Base-by-base conservation (phyloP, 2,888 invertebrate species). In the Empis livida region DNA sequence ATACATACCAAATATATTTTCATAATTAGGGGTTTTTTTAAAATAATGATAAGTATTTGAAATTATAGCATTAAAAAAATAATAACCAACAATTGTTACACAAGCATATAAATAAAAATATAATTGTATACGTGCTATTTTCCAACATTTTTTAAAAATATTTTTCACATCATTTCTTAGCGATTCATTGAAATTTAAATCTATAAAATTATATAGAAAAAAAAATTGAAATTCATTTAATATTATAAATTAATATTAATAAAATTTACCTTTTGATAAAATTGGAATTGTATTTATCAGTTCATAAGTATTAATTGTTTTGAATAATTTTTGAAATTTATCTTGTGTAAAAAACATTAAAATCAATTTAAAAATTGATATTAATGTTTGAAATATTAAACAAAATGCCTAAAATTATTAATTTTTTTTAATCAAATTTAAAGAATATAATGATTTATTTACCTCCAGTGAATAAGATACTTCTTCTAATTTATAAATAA, bases 131-230 rank as follows among this genome's bases (percentile, higher is more conserved):
- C 58, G 57, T 10, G 54, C 59, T 32, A 49, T 54, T 27, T 47
- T 54, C 64, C 64, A 64, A 8, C 52, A 52, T 1, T 50, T 27
- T 14, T 56, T 51, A 49, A 64, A 55, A 30, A 57, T 59, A 1
- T 38, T 15, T 17, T 56, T 46, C n/a, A 59, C 56, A 17, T 59
- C 53, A n/a, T 49, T 44, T 6, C 57, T 56, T 4, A 65, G 42
- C 4, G 47, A 43, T 13, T 50, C 27, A 0, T 51, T 49, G n/a
- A 59, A 48, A 3, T 56, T 49, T 11, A 61, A 53, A 54, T 59
- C 63, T 64, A 27, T 5, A 45, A 27, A 14, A 27, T 27, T 27
- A 8, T 27, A 27, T n/a, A n/a, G n/a, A n/a, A n/a, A n/a, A n/a
- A n/a, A n/a, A n/a, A n/a, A n/a, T n/a, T n/a, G n/a, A n/a, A n/a